These are phyloP conservation scores for Cheilinus undulatus DNA, from an alignment of 2,113 vertebrate species.

Conservation along the genomic window DNA sequence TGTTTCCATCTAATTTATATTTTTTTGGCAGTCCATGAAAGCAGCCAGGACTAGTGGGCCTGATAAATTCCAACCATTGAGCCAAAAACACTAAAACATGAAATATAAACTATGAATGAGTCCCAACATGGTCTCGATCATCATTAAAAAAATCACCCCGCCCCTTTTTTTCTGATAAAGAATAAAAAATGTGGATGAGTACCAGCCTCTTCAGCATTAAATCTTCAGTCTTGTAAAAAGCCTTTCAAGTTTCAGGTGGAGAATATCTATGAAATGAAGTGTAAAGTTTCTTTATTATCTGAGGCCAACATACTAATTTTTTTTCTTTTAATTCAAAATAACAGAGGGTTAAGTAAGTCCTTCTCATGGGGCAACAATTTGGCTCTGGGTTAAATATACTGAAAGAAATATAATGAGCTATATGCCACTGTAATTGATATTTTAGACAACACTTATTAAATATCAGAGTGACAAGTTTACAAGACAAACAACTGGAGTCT, in stretches of 20 bases:
- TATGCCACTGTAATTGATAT: slow-evolving; percentile 3
- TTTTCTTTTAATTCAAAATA: not conserved
- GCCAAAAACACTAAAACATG: slow-evolving; percentile 1
- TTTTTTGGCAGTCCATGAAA: not conserved
- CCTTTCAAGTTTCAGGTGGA: not conserved
- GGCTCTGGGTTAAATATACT: not conserved
- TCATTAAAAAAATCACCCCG: not conserved
- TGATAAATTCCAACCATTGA: not conserved
- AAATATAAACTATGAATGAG: slow-evolving; percentile 3
- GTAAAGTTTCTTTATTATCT: not conserved
- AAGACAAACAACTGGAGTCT: not conserved
- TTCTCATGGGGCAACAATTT: not conserved
- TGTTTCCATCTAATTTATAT: too few species aligned
- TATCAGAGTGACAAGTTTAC: not conserved
- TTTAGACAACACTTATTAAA: slow-evolving; percentile 7
- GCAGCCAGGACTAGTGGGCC: not conserved
- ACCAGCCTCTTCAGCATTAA: slow-evolving; percentile 11
- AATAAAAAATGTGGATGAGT: not conserved
- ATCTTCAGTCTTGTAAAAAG: not conserved
- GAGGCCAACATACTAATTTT: not conserved
- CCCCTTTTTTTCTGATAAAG: not conserved
- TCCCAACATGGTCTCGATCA: not conserved
- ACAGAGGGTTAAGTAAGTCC: not conserved
- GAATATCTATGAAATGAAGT: not conserved
- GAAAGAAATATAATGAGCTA: not conserved